Percentiles rank a stretch among this genome's conserved stretches.
Conservation (phyloP, 2,888 invertebrate genomes). For the Nemotelus nigrinus region DNA sequence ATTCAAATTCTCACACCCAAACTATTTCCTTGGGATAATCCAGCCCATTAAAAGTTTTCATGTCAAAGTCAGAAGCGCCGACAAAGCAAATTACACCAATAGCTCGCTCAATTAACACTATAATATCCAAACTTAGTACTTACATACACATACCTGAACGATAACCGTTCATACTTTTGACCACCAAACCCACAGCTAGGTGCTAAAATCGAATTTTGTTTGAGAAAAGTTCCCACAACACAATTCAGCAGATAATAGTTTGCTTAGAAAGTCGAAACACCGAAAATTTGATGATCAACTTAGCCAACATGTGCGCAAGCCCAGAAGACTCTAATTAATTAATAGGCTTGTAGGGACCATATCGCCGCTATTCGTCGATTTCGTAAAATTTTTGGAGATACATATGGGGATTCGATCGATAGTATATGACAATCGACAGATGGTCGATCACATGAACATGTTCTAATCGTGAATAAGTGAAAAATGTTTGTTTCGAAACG, state of each 20-base stretch:
- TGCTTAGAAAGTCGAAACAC: constrained; percentile 18
- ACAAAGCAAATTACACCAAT: constrained; percentile 29
- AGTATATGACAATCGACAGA: not conserved
- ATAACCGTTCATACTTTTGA: no score
- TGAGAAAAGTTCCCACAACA: constrained; percentile 22
- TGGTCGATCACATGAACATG: constrained; percentile 1
- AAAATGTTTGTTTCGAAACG: constrained; percentile 21
- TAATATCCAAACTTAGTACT: constrained; percentile 24
- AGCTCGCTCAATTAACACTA: constrained; percentile 42
- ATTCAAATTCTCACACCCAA: not conserved
- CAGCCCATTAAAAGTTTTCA: no score
- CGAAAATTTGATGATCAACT: constrained; percentile 32
- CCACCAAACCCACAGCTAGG: constrained; percentile 8
- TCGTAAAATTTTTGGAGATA: not conserved
- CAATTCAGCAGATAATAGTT: not conserved
- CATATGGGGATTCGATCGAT: not conserved
- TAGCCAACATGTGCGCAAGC: constrained; percentile 4
- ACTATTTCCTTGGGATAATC: not conserved
- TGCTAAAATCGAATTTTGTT: constrained; percentile 34
- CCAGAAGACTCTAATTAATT: constrained; percentile 42
- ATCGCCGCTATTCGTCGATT: not conserved
- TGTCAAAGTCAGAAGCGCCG: not conserved
- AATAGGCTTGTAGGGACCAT: not conserved
- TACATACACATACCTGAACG: not conserved
- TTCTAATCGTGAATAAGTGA: constrained; percentile 34